Evolutionary conservation across 2,888 invertebrate species (phyloP), one percentile per base, ranked within the genome.

Genomic region (Anarsia innoxiella): DNA sequence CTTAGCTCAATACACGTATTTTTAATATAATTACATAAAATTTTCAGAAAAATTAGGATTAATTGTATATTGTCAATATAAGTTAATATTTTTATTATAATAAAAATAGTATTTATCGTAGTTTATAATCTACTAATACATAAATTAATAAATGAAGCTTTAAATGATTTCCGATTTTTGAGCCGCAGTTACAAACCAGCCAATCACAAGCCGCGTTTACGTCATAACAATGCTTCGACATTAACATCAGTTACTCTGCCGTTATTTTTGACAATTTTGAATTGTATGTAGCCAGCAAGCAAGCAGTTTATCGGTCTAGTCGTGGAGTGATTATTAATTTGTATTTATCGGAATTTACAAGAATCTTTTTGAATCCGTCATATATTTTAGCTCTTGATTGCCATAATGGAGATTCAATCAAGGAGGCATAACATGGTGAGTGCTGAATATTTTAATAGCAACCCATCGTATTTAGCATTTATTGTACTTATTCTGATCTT

Each of bases 381-480:
- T 31, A n/a, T n/a, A n/a, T n/a, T n/a, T n/a, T n/a, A n/a, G n/a
- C n/a, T n/a, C n/a, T n/a, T n/a, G n/a, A n/a, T n/a, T n/a, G n/a
- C n/a, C n/a, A 35, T 10, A 49, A 78, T 79, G 79, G 79, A 78
- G 47, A 56, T 67, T 32, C 71, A 70, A 44, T 51, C 55, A 33
- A 66, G 78, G 41, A 71, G 73, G 49, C 69, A 65, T 39, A 59
- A 72, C 54, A 47, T 58, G 54, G 83, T 83, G 59, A 66, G 64
- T 51, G 28, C 9, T 8, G 12, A 23, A 23, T 19, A 23, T 34
- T 37, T n/a, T n/a, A n/a, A n/a, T n/a, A n/a, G n/a, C n/a, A n/a
- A 40, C 3, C 14, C 2, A 19, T 5, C 6, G 19, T 19, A 16
- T 42, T 26, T 28, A 14, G 11, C 31, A 36, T 29, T 34, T 19